A percentile compares a stretch with the other conserved stretches of the same genome.
phyloP scores from a whole-genome alignment of 1,140 invertebrate species.

The Drosophila tsacasi region DNA sequence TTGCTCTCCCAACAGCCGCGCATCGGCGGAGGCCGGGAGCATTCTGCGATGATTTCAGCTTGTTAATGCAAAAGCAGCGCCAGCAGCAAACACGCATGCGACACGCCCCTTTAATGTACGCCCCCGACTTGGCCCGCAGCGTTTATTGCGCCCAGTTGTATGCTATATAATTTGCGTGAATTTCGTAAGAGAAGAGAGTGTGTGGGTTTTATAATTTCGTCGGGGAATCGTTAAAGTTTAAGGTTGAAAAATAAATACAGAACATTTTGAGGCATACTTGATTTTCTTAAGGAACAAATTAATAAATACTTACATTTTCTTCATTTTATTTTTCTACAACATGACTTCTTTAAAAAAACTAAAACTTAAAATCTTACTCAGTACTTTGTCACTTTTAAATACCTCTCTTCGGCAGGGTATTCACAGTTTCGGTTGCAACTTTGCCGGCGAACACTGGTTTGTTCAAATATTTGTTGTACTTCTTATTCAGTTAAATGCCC shows the following conservation, averaged over 20 bases:
- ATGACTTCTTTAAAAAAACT: not conserved
- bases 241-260: not conserved
- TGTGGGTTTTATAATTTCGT: not conserved
- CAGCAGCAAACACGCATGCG: conserved; percentile 39
- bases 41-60: conserved; percentile 49
- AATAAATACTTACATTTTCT: not conserved
- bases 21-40: not conserved
- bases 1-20: conserved; percentile 28
- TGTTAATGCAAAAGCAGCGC: conserved; percentile 54
- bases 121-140: conserved; percentile 42
- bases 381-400: not conserved
- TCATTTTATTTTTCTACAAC: not conserved
- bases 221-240: conserved; percentile 4
- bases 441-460: not conserved
- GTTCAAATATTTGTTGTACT: conserved; percentile 21
- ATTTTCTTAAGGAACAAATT: not conserved
- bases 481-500: conserved; percentile 19
- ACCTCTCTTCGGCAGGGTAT: conserved; percentile 11
- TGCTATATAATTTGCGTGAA: conserved; percentile 47
- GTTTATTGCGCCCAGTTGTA: conserved; percentile 61
- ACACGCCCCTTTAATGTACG: conserved; percentile 70
- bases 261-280: not conserved
- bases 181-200: not conserved
- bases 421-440: conserved; percentile 3
- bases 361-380: not conserved